Conservation (phyloP, 2,113 vertebrate species). For the Chunga burmeisteri region DNA sequence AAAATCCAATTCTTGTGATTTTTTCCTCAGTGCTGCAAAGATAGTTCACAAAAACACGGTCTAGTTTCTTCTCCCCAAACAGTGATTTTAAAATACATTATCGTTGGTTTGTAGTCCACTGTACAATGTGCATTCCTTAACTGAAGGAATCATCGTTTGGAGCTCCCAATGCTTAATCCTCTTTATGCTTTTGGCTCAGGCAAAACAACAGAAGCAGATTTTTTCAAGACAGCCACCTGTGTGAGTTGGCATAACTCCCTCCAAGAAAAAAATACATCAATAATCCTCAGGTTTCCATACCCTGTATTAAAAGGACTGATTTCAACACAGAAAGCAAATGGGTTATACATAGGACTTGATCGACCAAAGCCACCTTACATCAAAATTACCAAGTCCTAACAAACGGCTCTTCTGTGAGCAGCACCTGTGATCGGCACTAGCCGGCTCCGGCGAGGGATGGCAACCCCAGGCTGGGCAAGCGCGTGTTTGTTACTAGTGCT, state of each 20-base stretch:
- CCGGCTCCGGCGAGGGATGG: neutral
- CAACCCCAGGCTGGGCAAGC: rapidly evolving
- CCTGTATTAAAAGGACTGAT: neutral
- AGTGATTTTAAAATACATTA: rapidly evolving
- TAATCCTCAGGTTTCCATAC: rapidly evolving
- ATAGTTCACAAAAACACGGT: constrained; percentile 32
- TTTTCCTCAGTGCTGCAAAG: constrained; percentile 2
- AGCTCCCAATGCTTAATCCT: neutral
- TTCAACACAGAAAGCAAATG: neutral
- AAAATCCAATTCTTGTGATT: neutral
- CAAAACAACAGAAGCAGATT: neutral
- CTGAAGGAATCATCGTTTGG: neutral
- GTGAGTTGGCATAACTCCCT: neutral
- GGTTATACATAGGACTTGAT: rapidly evolving
- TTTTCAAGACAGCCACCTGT: neutral
- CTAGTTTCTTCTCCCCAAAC: neutral
- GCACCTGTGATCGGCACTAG: neutral
- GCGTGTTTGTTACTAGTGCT: rapidly evolving
- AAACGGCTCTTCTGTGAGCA: neutral
- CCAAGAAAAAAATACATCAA: neutral
- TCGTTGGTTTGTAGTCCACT: neutral
- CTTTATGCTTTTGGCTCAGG: neutral
- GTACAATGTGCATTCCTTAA: neutral
- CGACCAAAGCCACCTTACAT: rapidly evolving
- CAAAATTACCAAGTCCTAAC: rapidly evolving